Base-by-base conservation (phyloP, 2,113 vertebrate species). In the Serilophus lunatus region DNA sequence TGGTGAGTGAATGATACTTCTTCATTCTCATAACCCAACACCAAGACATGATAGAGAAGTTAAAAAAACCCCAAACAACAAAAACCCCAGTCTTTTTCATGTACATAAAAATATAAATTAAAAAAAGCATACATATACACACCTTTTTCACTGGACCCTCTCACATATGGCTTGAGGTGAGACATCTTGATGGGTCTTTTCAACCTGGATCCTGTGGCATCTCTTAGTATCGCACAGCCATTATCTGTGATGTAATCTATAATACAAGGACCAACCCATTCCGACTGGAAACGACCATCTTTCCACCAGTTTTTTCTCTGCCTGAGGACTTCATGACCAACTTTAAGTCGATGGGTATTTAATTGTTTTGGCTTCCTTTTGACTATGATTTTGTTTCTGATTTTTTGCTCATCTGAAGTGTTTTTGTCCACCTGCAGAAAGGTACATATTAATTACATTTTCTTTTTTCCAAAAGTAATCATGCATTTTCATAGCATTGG, bases 291-390 rank as follows among this genome's bases (percentile, higher is more conserved):
- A 80, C 93, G 95, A n/a, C 97, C 97, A 61, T 98, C 97, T 85
- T 98, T 98, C 97, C 98, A 98, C 96, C 97, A 97, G 31, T 98
- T 98, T 83, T 98, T 98, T 45, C 95, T 97, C 79, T 97, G 98
- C 70, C 97, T 95, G 85, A 98, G 96, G 57, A 98, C 98, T 96
- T 98, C 97, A 95, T 98, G 97, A 76, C 98, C 98, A 69, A 98
- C 98, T 97, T 98, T 97, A 74, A 98, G 95, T 36, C 31, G 92
- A 94, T 97, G 96, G 18, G 95, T 95, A 92, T 97, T 98, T 94
- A 97, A 64, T 1, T 97, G 95, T 80, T 97, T 98, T 81, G 97
- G 61, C 78, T 98, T 98, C 90, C 94, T 98, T 96, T 95, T 97
- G 71, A 90, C 47, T 76, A 81, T 71, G 45, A 91, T 82, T 89